Base-by-base conservation (phyloP, 2,797 vertebrate genomes). In the Pogoniulus pusillus region DNA sequence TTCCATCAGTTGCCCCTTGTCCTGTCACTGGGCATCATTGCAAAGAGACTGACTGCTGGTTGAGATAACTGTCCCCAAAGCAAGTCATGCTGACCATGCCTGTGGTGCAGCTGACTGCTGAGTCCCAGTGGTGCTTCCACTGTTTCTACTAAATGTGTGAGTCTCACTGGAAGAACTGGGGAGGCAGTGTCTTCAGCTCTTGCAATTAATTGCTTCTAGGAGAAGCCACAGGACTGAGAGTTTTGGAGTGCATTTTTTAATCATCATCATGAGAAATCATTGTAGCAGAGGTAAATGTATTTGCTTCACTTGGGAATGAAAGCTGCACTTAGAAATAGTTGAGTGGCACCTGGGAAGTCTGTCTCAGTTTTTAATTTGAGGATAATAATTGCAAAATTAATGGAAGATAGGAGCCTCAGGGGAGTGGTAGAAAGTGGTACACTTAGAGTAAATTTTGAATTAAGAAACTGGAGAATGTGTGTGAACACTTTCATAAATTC, bases 241-340 rank as follows among this genome's bases (percentile, higher is more conserved):
- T 88, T 92, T 84, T 53, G 49, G 53, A 86, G 76, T n/a, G 32
- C 35, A 78, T 51, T 84, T 82, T 68, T 18, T 82, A 68, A 77
- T 30, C 57, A 22, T 57, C 63, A 18, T 54, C 2, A 4, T 41
- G 77, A 54, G 58, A 78, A 77, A 47, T 64, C 7, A 11, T 27
- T 73, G 29, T 58, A 30, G 45, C 64, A 60, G 66, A 12, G 49
- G 27, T 77, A 24, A 80, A 57, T 35, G 7, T 73, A 3, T 78
- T 45, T 41, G 6, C 75, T 91, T 78, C 43, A 22, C 74, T 77
- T 85, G 70, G 62, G 72, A 85, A 35, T 70, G n/a, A 85, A 72
- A 81, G 51, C 18, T 45, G 53, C 69, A 20, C 81, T 89, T 95
- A 68, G 76, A 95, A 93, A 81, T 87, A 93, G 74, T 80, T 49